Evolutionary conservation across 2,797 vertebrate species (phyloP), one percentile per base, ranked within the genome.

Genomic region (Centroberyx gerrardi): DNA sequence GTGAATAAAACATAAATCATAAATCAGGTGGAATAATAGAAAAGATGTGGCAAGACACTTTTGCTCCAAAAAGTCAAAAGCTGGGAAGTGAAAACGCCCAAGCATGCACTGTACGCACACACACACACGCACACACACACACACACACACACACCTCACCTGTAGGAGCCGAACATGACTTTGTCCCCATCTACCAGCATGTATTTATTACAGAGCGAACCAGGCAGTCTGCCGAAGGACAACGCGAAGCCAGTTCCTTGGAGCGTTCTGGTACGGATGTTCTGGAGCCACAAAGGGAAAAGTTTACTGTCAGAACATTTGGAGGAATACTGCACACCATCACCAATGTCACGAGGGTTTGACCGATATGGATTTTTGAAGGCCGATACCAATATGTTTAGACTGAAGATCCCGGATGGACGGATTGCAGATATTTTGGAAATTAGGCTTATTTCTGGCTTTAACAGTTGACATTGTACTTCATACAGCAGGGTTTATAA

Each of bases 161-260:
- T 99, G 93, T 97, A 99, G 0, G 97, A 96, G 40, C 98, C 98
- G 18, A 97, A 97, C 80, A 95, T 86, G 7, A 98, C 97, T 90
- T 97, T 98, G 54, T 99, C 97, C 59, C 97, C 97, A 64, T 99
- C 98, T 3, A 99, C 94, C 94, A 99, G 94, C 90, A 99, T 95
- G 94, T 99, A 99, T 70, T 95, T 97, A 8, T 95, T 95, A 60
- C 94, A 92, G 73, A 98, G 2, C 0, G 94, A 94, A 15, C 98
- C 98, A 17, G 92, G 95, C 44, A 99, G 90, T 83, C 93, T 96
- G 28, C 98, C 98, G 22, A 90, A 88, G 7, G 96, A 95, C 94
- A 97, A 84, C 52, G 87, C 90, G 82, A 98, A 94, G 59, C 98
- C 97, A 3, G 94, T 60, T 22, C 97, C 98, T 61, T 93, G 94